Evolutionary conservation across 1,140 invertebrate genomes (phyloP).

Genomic region (Spodoptera litura): DNA sequence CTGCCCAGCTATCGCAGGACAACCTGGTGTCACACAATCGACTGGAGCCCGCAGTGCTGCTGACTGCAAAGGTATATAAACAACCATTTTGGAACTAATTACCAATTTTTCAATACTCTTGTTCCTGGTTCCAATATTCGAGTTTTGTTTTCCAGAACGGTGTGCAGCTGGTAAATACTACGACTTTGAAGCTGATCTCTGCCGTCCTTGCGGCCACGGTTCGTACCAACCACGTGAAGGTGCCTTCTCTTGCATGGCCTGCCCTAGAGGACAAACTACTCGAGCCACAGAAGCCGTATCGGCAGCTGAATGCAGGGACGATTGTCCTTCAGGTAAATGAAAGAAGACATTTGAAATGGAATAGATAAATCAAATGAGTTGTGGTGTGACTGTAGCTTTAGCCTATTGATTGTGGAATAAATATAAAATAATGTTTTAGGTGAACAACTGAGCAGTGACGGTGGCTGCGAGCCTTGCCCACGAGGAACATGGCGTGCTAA

Average conservation of each 20-base stretch:
- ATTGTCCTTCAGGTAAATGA: slow-evolving; percentile 92
- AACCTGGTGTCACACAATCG: slow-evolving; percentile 94
- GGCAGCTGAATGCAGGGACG: slow-evolving; percentile 94
- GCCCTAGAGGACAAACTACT: slow-evolving; percentile 97
- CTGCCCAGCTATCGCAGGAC: slow-evolving; percentile 95
- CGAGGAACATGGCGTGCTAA: slow-evolving; percentile 95
- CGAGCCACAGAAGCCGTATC: slow-evolving; percentile 96
- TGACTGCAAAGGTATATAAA: slow-evolving; percentile 93
- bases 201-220: slow-evolving; percentile 96
- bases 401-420: neutral
- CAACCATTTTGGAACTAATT: neutral
- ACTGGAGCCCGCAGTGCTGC: slow-evolving; percentile 94
- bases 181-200: slow-evolving; percentile 93
- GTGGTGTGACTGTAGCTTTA: neutral
- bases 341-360: too few species aligned
- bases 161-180: slow-evolving; percentile 97
- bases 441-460: slow-evolving; percentile 94
- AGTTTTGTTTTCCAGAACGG: slow-evolving; percentile 87
- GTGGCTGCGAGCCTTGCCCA: slow-evolving; percentile 96
- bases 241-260: slow-evolving; percentile 95
- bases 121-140: neutral
- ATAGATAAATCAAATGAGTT: too few species aligned
- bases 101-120: neutral
- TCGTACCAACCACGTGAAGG: slow-evolving; percentile 97
- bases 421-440: slow-evolving; percentile 68